phyloP scores from a whole-genome alignment of 2,113 vertebrate species.

The Orientallactaga bullata region DNA sequence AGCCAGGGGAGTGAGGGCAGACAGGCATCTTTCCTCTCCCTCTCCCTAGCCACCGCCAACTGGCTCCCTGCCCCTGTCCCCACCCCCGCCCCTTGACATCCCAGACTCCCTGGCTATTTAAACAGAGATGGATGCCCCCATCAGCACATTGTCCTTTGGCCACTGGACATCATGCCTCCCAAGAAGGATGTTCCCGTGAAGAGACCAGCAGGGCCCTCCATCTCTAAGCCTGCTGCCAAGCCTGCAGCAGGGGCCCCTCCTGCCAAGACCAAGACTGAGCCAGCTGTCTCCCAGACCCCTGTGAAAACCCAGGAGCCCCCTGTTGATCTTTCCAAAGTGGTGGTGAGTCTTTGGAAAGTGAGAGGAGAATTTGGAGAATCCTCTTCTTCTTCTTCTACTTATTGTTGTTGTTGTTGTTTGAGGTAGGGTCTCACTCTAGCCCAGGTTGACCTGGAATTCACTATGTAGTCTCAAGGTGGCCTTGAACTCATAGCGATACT shows the following conservation, averaged over 20 bases:
- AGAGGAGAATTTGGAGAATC: background rate
- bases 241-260: constrained; percentile 63
- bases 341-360: constrained; percentile 78
- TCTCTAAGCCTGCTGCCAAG: constrained; percentile 79
- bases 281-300: background rate
- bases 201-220: constrained; percentile 78
- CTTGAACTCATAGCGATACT: too few relatives aligned
- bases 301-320: constrained; percentile 80
- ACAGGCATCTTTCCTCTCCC: constrained; percentile 55
- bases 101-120: constrained; percentile 85
- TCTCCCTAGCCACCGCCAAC: constrained; percentile 62
- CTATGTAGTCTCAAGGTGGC: too few relatives aligned
- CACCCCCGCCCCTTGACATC: constrained; percentile 83
- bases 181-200: constrained; percentile 86
- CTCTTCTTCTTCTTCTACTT: too few relatives aligned
- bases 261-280: constrained; percentile 77
- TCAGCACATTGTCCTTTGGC: constrained; percentile 74
- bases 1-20: constrained; percentile 63
- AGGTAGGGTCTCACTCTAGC: too few relatives aligned
- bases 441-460: too few relatives aligned
- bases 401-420: too few relatives aligned
- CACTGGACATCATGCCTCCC: constrained; percentile 83
- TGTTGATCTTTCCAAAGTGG: constrained; percentile 85
- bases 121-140: constrained; percentile 81
- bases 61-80: constrained; percentile 71